Base-by-base conservation (phyloP, 2,113 vertebrate species). In the Clarias macrocephalus region DNA sequence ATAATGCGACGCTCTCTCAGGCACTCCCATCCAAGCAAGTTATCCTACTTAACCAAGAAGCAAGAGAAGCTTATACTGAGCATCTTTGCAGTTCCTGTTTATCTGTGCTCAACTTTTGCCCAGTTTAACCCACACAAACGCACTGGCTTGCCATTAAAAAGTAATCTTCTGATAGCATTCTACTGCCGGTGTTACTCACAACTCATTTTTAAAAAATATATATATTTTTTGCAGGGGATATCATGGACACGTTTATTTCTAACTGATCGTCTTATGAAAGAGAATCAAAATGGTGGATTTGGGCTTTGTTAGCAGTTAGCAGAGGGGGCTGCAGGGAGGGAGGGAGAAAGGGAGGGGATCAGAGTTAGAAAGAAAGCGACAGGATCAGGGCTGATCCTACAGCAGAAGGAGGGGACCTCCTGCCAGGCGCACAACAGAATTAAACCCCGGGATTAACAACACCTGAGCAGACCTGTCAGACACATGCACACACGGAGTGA, bases 391-490 rank as follows among this genome's bases (percentile, higher is more conserved):
- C 91, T 93, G 92, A 93, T 93, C 90, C 91, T 87, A 86, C 93
- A 92, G 80, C 48, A 0, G 89, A 91, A 93, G 90, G 88, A 81
- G 88, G 89, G 89, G 65, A 91, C 91, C 88, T 91, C 92, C 89
- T 89, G 91, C 90, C 93, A 93, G 92, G 93, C 91, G 90, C 93
- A 90, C 33, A 94, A 92, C 93, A 93, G 93, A 94, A 95, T 94
- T 93, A 92, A 94, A 94, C 93, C 93, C 94, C 90, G 54, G 93
- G 93, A 94, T 94, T 94, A 93, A 92, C 88, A 88, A 91, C 93
- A 96, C 94, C 94, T 95, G 94, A 93, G 95, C 94, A 94, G 93
- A 92, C 81, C 93, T 94, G 93, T 94, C 94, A 94, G 93, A 93
- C 94, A 92, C 92, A 94, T 91, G 87, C 62, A 52, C 62, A 88